Base-by-base conservation (phyloP, 2,113 vertebrate species). In the Myrmophylax atrothorax region DNA sequence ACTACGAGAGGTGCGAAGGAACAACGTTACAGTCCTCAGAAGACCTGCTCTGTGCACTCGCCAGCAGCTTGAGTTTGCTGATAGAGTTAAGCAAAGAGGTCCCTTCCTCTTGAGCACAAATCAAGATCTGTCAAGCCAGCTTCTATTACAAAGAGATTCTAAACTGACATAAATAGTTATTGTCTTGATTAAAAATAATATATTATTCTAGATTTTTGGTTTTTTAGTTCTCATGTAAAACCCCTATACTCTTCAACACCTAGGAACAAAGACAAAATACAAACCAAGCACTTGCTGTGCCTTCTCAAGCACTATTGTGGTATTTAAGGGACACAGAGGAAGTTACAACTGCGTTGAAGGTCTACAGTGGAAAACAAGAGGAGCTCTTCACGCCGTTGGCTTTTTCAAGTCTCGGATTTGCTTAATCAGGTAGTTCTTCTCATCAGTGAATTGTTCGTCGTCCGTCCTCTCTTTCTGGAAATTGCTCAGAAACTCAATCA, bases 381-480 rank as follows among this genome's bases (percentile, higher is more conserved):
- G 63, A 58, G 60, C 6, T 74, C 74, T 93, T 98, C 98, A 99
- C 12, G 98, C 98, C 4, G 97, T 94, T 9, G 98, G 97, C 96
- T 98, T 99, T 98, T 99, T 99, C 97, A 99, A 98, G 97, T 99
- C 99, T 78, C 99, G 98, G 94, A 99, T 99, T 97, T 99, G 99
- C 97, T 99, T 99, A 29, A 99, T 98, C 97, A 99, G 97, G 98
- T 99, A 99, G 98, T 99, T 99, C 97, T 99, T 99, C 98, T 99
- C 99, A 7, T 99, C 99, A 0, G 98, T 98, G 97, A 99, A 99
- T 97, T 99, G 99, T 96, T 99, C 99, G 0, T 99, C 99, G 5
- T 99, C 99, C 1, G 98, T 98, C 90, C 99, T 96, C 97, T 99
- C 99, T 8, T 99, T 99, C 96, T 99, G 99, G 98, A 99, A 99